Percentiles rank a stretch among this genome's conserved stretches.
phyloP scores from a whole-genome alignment of 2,888 invertebrate genomes.

The Helicoverpa assulta region DNA sequence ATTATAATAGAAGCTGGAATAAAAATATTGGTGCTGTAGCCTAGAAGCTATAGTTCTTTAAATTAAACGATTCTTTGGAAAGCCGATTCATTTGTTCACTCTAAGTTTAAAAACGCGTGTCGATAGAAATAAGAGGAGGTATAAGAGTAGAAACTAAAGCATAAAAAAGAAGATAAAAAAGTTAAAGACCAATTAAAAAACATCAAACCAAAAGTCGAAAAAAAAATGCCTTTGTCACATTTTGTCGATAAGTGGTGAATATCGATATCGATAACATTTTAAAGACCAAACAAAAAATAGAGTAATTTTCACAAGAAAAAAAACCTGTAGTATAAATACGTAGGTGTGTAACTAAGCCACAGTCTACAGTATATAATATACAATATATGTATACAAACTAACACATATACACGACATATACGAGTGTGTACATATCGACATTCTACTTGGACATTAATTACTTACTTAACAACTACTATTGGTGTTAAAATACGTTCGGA shows the following conservation, averaged over 20 bases:
- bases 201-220: not conserved
- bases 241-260: not conserved
- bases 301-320: not conserved
- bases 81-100: too few relatives aligned
- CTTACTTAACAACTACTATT: conserved; percentile 75
- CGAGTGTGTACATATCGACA: conserved; percentile 42
- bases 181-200: not conserved
- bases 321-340: not conserved
- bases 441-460: conserved; percentile 64
- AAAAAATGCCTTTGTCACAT: not conserved
- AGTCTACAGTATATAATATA: conserved; percentile 31
- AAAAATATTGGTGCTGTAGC: not conserved
- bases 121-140: too few relatives aligned
- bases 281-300: not conserved
- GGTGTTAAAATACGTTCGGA: conserved; percentile 87
- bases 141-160: too few relatives aligned
- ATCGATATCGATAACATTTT: not conserved
- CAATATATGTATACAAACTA: conserved; percentile 32
- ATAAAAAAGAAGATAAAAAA: too few relatives aligned
- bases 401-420: conserved; percentile 55
- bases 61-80: not conserved
- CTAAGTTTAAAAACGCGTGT: too few relatives aligned
- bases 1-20: conserved; percentile 12
- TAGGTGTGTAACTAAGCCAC: conserved; percentile 27
- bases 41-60: not conserved